Conservation (phyloP, 2,888 invertebrate species). For the Parelbella ahira region DNA sequence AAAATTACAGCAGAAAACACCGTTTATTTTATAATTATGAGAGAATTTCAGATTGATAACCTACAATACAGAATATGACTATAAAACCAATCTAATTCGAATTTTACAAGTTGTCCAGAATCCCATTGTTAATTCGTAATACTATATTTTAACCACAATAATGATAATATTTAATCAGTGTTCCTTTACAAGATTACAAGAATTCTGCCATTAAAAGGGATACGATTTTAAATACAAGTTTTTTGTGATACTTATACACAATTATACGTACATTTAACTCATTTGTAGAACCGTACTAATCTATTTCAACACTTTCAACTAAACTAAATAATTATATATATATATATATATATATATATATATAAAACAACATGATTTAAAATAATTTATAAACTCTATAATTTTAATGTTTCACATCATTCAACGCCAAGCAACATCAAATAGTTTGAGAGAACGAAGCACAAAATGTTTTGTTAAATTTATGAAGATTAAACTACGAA, state of each 20-base stretch:
- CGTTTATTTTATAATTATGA: constrained; percentile 82
- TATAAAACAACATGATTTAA: constrained; percentile 52
- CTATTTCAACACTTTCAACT: constrained; percentile 72
- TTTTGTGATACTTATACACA: constrained; percentile 58
- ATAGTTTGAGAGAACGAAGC: constrained; percentile 68
- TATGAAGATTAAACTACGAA: constrained; percentile 63
- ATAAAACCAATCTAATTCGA: constrained; percentile 79
- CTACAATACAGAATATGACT: constrained; percentile 79
- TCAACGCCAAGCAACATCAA: constrained; percentile 76
- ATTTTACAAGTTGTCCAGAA: constrained; percentile 68
- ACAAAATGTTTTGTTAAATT: constrained; percentile 49
- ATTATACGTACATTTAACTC: constrained; percentile 55
- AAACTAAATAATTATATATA: constrained; percentile 65
- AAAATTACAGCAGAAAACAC: constrained; percentile 78
- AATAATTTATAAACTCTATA: constrained; percentile 63
- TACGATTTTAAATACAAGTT: constrained; percentile 63
- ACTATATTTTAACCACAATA: constrained; percentile 47
- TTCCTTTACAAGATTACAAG: constrained; percentile 72
- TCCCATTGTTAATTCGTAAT: constrained; percentile 58
- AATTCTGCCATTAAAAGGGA: constrained; percentile 59
- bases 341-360: too few relatives aligned
- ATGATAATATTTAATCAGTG: constrained; percentile 50
- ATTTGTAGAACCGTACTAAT: constrained; percentile 61
- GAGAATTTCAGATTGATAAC: constrained; percentile 82
- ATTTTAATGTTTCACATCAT: constrained; percentile 68